Base-by-base conservation (phyloP, 2,888 invertebrate species). In the Diachrysia chrysitis region DNA sequence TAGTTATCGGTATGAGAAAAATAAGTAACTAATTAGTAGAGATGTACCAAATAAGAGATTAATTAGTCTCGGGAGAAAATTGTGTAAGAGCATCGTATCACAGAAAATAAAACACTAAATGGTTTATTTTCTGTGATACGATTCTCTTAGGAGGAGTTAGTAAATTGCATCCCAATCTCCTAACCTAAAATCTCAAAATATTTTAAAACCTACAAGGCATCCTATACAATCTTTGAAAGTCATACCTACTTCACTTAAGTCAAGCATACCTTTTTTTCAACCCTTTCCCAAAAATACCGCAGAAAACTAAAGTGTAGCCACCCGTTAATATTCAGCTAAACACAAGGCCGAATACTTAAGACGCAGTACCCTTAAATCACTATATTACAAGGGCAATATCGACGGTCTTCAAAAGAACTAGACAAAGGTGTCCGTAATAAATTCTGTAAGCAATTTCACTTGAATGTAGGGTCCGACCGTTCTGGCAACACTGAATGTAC, bases 401-500 rank as follows among this genome's bases (percentile, higher is more conserved):
- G 79, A 70, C 23, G 79, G 48, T 46, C 59, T 64, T 82, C 73
- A 73, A 79, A 78, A 75, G 65, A 66, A 61, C 55, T 64, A 79
- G 81, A 71, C 78, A 82, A 75, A 76, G 66, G 69, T 63, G 62
- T 51, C 68, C 29, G 64, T 67, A 71, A 78, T 80, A 81, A 82
- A 82, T 80, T 82, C 63, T 73, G 65, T 71, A 66, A 58, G 83
- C 81, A 78, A 78, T 80, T 66, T 80, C 54, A 69, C 69, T 69
- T 67, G 70, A 66, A 82, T 69, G 70, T 70, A 16, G 59, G 59
- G 25, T n/a, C 53, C 63, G 35, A n/a, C 17, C 48, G 51, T 55
- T 58, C 48, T n/a, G 42, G 42, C 42, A 42, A 42, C 42, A 42
- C 42, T 42, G 7, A 42, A 42, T 42, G 42, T 42, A 42, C 42